Evolutionary conservation across 2,888 invertebrate genomes (phyloP).

Genomic region (Baccha elongata): DNA sequence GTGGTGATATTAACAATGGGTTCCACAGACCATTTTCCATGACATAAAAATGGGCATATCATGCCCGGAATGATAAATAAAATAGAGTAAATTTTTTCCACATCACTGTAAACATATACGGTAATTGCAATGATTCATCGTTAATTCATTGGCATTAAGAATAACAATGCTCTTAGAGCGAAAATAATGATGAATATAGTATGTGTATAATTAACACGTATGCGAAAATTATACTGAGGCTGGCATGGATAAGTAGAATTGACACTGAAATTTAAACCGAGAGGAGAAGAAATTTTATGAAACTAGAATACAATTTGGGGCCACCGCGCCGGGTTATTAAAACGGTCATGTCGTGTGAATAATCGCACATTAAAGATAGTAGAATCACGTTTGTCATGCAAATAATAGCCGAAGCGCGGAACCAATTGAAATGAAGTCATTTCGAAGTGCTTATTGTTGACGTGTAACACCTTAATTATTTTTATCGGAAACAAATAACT

Average conservation of each 20-base stretch:
- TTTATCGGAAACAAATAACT: too few species aligned
- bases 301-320: conserved; percentile 32
- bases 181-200: conserved; percentile 9
- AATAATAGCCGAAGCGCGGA: neutral
- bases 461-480: too few species aligned
- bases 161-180: conserved; percentile 19
- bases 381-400: conserved; percentile 14
- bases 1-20: too few species aligned
- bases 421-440: conserved; percentile 12
- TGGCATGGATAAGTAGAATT: conserved; percentile 23
- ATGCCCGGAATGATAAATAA: too few species aligned
- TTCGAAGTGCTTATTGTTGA: neutral
- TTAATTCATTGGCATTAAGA: conserved; percentile 49
- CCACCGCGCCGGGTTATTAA: conserved; percentile 10
- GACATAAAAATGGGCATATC: too few species aligned
- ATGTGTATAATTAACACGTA: conserved; percentile 28
- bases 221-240: conserved; percentile 17
- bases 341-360: conserved; percentile 22
- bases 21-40: too few species aligned
- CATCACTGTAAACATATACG: neutral
- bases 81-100: too few species aligned
- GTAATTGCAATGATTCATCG: conserved; percentile 56
- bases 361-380: neutral
- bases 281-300: conserved; percentile 8
- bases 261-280: conserved; percentile 29